Conservation (phyloP, 2,113 vertebrate genomes). For the Tupaia chinensis region DNA sequence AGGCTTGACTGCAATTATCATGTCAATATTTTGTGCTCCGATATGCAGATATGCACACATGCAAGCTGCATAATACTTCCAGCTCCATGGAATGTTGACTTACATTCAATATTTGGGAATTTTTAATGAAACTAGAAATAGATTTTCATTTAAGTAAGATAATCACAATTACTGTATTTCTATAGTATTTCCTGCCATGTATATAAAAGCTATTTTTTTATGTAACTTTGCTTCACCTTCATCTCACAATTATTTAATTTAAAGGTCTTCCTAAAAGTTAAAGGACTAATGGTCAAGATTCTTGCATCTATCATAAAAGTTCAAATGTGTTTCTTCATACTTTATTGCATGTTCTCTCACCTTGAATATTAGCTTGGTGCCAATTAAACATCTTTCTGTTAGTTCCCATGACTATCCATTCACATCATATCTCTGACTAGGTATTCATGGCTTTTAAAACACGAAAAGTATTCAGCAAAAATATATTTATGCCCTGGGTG, state of each 20-base stretch:
- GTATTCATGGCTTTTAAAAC: constrained; percentile 43
- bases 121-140: constrained; percentile 89
- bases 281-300: constrained; percentile 57
- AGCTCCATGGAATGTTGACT: constrained; percentile 91
- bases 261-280: constrained; percentile 59
- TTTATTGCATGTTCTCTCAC: constrained; percentile 51
- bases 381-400: constrained; percentile 61
- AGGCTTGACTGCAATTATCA: constrained; percentile 98
- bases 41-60: constrained; percentile 94
- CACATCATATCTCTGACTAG: constrained; percentile 49
- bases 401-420: constrained; percentile 53
- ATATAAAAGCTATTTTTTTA: constrained; percentile 45
- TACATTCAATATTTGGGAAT: constrained; percentile 89
- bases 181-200: neutral
- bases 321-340: constrained; percentile 56
- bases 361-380: constrained; percentile 50
- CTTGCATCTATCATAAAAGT: constrained; percentile 39
- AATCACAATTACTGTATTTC: constrained; percentile 85
- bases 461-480: constrained; percentile 71
- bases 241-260: constrained; percentile 44
- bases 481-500: constrained; percentile 60
- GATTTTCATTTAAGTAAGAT: constrained; percentile 86
- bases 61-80: constrained; percentile 90
- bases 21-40: constrained; percentile 95
- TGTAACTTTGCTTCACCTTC: constrained; percentile 31